These are phyloP conservation scores for Aratinga solstitialis DNA, from an alignment of 2,797 vertebrate species.

Conservation along the genomic window DNA sequence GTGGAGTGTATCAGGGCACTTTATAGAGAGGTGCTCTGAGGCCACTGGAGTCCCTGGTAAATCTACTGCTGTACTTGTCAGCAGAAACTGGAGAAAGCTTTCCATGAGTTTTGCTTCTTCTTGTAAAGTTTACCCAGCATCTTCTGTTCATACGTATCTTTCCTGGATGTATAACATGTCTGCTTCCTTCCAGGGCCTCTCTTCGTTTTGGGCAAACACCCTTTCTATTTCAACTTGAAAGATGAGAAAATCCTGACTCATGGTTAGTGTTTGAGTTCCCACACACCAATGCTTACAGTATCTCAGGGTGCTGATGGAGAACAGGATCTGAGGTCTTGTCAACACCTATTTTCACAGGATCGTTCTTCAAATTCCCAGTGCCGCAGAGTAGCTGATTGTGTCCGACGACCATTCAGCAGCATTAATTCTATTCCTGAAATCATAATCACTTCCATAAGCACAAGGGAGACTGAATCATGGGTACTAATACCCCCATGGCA, in stretches of 20 bases:
- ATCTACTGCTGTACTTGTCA: background rate
- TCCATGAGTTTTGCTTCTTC: background rate
- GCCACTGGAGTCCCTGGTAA: background rate
- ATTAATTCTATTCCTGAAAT: background rate
- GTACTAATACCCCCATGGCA: background rate
- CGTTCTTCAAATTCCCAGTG: slow-evolving; percentile 15
- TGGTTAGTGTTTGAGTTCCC: slow-evolving; percentile 41
- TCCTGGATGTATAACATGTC: background rate
- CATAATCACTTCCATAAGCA: background rate
- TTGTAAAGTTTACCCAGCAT: background rate
- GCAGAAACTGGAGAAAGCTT: background rate
- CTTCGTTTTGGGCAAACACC: slow-evolving; percentile 49
- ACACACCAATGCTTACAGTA: slow-evolving; percentile 14
- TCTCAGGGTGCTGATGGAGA: slow-evolving; percentile 31
- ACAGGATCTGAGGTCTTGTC: slow-evolving; percentile 2
- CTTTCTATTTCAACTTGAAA: slow-evolving; percentile 23
- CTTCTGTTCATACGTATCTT: background rate
- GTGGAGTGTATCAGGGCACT: background rate
- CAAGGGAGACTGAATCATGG: background rate
- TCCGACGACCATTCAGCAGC: background rate
- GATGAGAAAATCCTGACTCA: slow-evolving; percentile 20
- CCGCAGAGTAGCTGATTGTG: background rate
- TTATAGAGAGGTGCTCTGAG: background rate
- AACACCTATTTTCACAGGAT: slow-evolving; percentile 10
- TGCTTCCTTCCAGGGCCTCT: background rate